These are phyloP conservation scores for Drosophila arawakana DNA, from an alignment of 1,140 invertebrate species.

Conservation along the genomic window DNA sequence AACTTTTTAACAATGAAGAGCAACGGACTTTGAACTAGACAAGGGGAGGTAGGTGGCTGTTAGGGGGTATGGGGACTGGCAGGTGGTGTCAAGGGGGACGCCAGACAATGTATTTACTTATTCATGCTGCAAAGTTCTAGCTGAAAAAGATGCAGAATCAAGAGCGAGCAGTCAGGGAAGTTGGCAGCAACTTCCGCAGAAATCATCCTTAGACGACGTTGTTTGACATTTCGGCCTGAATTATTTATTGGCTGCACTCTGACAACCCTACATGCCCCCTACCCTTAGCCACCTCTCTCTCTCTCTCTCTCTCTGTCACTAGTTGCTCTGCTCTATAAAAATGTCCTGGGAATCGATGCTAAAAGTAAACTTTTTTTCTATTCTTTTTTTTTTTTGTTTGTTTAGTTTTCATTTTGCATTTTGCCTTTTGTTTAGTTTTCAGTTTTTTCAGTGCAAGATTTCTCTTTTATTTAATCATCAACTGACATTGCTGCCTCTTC, in stretches of 20 bases:
- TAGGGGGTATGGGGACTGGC: background rate
- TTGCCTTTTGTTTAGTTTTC: conserved; percentile 35
- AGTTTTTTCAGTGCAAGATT: conserved; percentile 22
- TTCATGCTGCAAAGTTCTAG: conserved; percentile 70
- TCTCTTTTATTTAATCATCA: conserved; percentile 79
- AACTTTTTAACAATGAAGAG: conserved; percentile 75
- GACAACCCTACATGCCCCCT: conserved; percentile 11
- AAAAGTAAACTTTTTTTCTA: conserved; percentile 62
- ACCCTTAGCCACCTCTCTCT: background rate
- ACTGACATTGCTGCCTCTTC: conserved; percentile 57
- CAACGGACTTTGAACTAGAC: conserved; percentile 34
- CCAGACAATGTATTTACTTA: conserved; percentile 76
- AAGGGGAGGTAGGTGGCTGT: background rate
- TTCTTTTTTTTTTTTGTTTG: conserved; percentile 41
- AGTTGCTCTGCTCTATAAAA: conserved; percentile 42
- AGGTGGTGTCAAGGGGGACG: background rate
- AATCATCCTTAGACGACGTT: conserved; percentile 76
- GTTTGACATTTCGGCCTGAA: conserved; percentile 80
- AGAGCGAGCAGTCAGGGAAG: conserved; percentile 3
- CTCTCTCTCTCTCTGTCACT: conserved; percentile 1
- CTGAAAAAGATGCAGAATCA: conserved; percentile 22
- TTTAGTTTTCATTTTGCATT: conserved; percentile 47
- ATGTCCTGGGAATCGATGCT: conserved; percentile 66
- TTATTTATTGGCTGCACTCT: conserved; percentile 76
- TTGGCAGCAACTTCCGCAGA: conserved; percentile 73